Evolutionary conservation across 1,140 invertebrate genomes (phyloP).

Genomic region (Eulimnadia texana): DNA sequence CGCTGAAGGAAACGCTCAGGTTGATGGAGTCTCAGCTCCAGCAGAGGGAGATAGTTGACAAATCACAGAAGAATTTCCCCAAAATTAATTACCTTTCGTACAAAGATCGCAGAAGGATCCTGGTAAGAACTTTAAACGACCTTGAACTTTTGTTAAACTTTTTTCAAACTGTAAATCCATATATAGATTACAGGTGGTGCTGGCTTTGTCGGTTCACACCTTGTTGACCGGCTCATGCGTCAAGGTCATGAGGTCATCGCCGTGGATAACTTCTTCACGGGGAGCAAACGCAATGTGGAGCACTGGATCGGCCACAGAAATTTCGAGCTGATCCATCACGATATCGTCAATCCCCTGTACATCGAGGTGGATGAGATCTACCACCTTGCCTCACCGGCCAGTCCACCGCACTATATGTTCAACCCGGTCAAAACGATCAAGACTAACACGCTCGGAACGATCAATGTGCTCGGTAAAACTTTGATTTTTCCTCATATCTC

Average conservation of each 20-base stretch:
- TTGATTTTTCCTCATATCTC: neutral
- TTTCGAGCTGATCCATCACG: conserved; percentile 97
- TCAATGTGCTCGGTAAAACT: conserved; percentile 84
- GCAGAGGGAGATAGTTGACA: neutral
- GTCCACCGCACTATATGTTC: conserved; percentile 98
- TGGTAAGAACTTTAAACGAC: conserved; percentile 40
- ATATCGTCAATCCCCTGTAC: conserved; percentile 95
- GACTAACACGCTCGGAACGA: conserved; percentile 97
- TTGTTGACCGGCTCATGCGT: conserved; percentile 88
- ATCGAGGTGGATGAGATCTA: conserved; percentile 99
- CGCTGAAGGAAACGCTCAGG: neutral
- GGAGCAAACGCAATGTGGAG: conserved; percentile 89
- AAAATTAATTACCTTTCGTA: conserved; percentile 80
- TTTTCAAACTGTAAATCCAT: conserved; percentile 20
- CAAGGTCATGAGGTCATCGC: conserved; percentile 97
- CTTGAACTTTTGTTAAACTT: neutral
- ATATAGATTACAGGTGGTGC: conserved; percentile 84
- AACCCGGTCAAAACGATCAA: conserved; percentile 99
- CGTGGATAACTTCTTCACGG: conserved; percentile 97
- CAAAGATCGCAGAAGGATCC: conserved; percentile 73
- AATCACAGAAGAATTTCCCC: conserved; percentile 65
- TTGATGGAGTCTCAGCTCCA: neutral
- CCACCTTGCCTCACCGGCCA: conserved; percentile 95
- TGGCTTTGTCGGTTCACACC: conserved; percentile 96
- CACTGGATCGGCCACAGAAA: conserved; percentile 99